A percentile compares a stretch with the other conserved stretches of the same genome.
Conservation (phyloP, 1,140 invertebrate genomes). For the Harlomillsia oculata region DNA sequence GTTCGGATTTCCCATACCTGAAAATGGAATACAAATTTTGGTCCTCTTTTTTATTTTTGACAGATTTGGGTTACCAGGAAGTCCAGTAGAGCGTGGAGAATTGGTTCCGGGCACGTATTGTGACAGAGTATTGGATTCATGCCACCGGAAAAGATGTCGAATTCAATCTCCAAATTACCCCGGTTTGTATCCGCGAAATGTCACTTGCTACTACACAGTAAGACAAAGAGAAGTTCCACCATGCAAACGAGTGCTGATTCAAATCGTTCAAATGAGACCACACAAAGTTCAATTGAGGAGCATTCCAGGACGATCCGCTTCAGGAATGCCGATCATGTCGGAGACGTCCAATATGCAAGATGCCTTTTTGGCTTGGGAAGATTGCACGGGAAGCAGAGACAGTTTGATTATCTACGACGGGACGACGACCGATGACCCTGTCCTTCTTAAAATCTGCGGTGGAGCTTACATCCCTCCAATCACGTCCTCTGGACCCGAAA, state of each 20-base stretch:
- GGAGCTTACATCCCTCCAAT: constrained; percentile 38
- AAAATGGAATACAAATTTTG: background rate
- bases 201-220: constrained; percentile 78
- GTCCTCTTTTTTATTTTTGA: background rate
- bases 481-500: constrained; percentile 50
- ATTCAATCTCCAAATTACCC: constrained; percentile 85
- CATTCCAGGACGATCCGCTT: constrained; percentile 53
- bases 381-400: constrained; percentile 76
- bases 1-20: no score
- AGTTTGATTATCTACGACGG: constrained; percentile 84
- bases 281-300: constrained; percentile 70
- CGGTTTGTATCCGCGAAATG: constrained; percentile 77
- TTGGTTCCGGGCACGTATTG: constrained; percentile 80
- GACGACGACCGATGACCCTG: constrained; percentile 74
- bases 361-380: constrained; percentile 57
- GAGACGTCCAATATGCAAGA: constrained; percentile 40
- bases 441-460: constrained; percentile 80
- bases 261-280: constrained; percentile 53
- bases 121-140: constrained; percentile 77
- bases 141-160: constrained; percentile 71
- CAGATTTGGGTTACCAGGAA: constrained; percentile 26
- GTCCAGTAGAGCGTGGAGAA: constrained; percentile 54
- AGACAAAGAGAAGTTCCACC: constrained; percentile 68
- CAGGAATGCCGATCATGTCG: constrained; percentile 40
- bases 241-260: constrained; percentile 72